phyloP scores from a whole-genome alignment of 2,797 vertebrate species.

The Peromyscus melanophrys region DNA sequence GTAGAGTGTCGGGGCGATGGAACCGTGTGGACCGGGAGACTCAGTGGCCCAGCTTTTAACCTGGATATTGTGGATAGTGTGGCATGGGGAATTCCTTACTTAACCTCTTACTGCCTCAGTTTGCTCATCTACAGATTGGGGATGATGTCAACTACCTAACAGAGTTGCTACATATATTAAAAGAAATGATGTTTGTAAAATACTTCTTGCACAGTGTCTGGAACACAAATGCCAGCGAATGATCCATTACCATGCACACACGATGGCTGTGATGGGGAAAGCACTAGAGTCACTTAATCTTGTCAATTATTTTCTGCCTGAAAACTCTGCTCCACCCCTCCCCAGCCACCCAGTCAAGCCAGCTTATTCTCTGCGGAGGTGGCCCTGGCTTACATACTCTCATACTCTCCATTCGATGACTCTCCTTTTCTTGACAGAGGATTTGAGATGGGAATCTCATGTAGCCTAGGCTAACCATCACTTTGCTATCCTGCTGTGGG shows the following conservation, averaged over 20 bases:
- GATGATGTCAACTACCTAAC: neutral
- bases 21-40: neutral
- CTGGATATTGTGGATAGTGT: too few relatives aligned
- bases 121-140: neutral
- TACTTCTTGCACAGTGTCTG: neutral
- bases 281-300: neutral
- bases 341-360: neutral
- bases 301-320: neutral
- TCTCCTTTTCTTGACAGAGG: neutral
- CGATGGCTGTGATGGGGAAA: neutral
- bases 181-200: neutral
- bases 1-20: neutral
- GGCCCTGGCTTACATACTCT: neutral
- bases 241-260: neutral
- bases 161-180: neutral
- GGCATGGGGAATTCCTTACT: neutral
- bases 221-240: neutral
- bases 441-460: neutral
- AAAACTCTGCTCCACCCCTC: neutral
- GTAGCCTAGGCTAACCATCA: neutral
- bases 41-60: neutral
- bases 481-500: neutral
- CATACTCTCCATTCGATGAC: neutral
- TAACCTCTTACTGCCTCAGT: neutral
- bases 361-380: neutral